Percentiles rank a stretch among this genome's conserved stretches.
Conservation (phyloP, 2,888 invertebrate species). For the Torymus texanus region DNA sequence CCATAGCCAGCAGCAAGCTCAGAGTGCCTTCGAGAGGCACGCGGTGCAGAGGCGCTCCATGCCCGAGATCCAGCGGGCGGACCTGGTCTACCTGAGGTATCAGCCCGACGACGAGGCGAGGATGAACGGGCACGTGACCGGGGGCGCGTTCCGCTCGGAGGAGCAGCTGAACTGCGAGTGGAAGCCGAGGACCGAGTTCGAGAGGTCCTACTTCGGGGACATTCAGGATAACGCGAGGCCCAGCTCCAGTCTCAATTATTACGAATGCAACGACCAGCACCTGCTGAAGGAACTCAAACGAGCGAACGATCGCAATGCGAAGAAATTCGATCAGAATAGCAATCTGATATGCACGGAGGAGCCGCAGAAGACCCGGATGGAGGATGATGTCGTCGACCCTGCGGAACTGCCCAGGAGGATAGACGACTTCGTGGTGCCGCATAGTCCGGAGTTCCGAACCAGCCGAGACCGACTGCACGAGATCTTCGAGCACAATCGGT, state of each 20-base stretch:
- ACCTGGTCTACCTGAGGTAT: slow-evolving; percentile 62
- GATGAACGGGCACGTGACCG: slow-evolving; percentile 14
- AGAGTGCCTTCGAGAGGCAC: slow-evolving; percentile 59
- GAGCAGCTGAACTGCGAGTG: slow-evolving; percentile 59
- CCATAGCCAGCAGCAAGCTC: slow-evolving; percentile 12
- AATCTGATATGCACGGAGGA: slow-evolving; percentile 12
- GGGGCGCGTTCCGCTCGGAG: slow-evolving; percentile 43
- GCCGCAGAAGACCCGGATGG: neutral
- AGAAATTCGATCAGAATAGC: slow-evolving; percentile 41
- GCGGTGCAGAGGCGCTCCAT: slow-evolving; percentile 65
- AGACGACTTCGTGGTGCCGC: slow-evolving; percentile 55
- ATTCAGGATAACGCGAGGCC: slow-evolving; percentile 37
- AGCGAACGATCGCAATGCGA: neutral
- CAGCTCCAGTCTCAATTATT: slow-evolving; percentile 37
- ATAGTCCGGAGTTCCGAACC: slow-evolving; percentile 61
- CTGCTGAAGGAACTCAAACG: neutral
- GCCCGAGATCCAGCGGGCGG: slow-evolving; percentile 65
- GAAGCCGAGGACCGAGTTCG: slow-evolving; percentile 70
- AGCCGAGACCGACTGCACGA: slow-evolving; percentile 71
- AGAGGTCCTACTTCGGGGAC: slow-evolving; percentile 66
- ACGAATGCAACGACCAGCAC: slow-evolving; percentile 56
- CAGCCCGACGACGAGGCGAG: slow-evolving; percentile 47
- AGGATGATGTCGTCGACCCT: slow-evolving; percentile 26
- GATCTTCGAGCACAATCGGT: slow-evolving; percentile 71
- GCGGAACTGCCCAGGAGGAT: slow-evolving; percentile 47